These are phyloP conservation scores for Drosophila carrolli DNA, from an alignment of 1,140 invertebrate species.

Conservation along the genomic window DNA sequence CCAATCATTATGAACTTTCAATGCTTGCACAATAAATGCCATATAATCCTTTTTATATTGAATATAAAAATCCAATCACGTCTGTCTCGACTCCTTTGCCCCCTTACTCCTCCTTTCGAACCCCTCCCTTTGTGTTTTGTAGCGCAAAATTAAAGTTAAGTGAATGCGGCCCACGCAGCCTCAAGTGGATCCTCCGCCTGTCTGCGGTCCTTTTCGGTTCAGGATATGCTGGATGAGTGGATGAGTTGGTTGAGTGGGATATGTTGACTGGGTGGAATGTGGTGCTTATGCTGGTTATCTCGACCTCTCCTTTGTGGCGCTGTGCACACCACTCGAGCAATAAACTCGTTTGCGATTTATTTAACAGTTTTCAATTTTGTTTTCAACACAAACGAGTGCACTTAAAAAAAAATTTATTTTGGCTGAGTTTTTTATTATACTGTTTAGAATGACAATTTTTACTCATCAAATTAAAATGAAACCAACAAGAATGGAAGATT, in stretches of 20 bases:
- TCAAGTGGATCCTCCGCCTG: slow-evolving; percentile 53
- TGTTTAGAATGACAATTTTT: too few species aligned
- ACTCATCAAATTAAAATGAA: too few species aligned
- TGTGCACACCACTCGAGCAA: slow-evolving; percentile 35
- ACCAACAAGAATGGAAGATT: too few species aligned
- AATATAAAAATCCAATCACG: slow-evolving; percentile 82
- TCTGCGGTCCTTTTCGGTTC: slow-evolving; percentile 23
- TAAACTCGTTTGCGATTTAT: slow-evolving; percentile 78
- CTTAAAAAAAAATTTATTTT: background rate
- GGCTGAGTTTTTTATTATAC: too few species aligned
- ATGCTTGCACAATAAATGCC: slow-evolving; percentile 55
- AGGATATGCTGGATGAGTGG: slow-evolving; percentile 15
- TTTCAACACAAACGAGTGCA: slow-evolving; percentile 60
- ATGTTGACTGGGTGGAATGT: slow-evolving; percentile 8
- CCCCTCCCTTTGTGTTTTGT: slow-evolving; percentile 42
- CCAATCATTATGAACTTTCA: slow-evolving; percentile 79
- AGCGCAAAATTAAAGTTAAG: slow-evolving; percentile 71
- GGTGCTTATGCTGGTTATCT: slow-evolving; percentile 46
- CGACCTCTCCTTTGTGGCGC: slow-evolving; percentile 35
- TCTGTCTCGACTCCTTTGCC: slow-evolving; percentile 23
- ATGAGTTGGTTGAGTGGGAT: slow-evolving; percentile 5
- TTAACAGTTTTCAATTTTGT: slow-evolving; percentile 82
- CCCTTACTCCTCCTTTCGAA: background rate
- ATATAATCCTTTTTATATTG: slow-evolving; percentile 83
- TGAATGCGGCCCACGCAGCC: slow-evolving; percentile 47